Evolutionary conservation across 2,113 vertebrate species (phyloP).

Genomic region (Trogon melanurus): DNA sequence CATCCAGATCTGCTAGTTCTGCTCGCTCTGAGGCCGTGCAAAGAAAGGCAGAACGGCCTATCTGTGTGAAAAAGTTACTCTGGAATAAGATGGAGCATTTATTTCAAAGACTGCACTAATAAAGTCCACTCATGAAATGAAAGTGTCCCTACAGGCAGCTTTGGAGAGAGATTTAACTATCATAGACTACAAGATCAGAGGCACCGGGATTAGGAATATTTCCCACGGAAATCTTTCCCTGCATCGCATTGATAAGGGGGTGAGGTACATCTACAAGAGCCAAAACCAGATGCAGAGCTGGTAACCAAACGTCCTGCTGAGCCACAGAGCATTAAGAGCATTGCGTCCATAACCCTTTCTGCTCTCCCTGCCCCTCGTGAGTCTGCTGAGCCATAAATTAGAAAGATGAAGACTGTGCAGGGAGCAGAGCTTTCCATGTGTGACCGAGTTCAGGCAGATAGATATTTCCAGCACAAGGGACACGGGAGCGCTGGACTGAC

Average conservation of each 20-base stretch:
- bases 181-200: not conserved
- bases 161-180: not conserved
- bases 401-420: not conserved
- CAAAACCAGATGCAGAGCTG: not conserved
- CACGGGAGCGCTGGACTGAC: not conserved
- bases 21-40: not conserved
- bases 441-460: not conserved
- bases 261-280: not conserved
- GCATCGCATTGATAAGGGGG: fast-evolving
- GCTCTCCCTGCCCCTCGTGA: not conserved
- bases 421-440: not conserved
- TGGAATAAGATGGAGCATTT: not conserved
- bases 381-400: not conserved
- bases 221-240: not conserved
- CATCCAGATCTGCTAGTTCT: not conserved
- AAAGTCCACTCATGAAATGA: not conserved
- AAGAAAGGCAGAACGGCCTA: not conserved
- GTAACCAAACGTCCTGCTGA: not conserved
- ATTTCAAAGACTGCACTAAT: not conserved
- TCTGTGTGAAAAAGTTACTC: not conserved
- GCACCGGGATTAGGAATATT: not conserved
- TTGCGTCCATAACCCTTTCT: not conserved
- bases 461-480: not conserved
- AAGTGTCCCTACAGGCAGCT: not conserved
- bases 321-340: not conserved